A percentile compares a stretch with the other conserved stretches of the same genome.
Evolutionary conservation across 1,140 invertebrate species (phyloP).

Genomic region (Hetaerina americana): DNA sequence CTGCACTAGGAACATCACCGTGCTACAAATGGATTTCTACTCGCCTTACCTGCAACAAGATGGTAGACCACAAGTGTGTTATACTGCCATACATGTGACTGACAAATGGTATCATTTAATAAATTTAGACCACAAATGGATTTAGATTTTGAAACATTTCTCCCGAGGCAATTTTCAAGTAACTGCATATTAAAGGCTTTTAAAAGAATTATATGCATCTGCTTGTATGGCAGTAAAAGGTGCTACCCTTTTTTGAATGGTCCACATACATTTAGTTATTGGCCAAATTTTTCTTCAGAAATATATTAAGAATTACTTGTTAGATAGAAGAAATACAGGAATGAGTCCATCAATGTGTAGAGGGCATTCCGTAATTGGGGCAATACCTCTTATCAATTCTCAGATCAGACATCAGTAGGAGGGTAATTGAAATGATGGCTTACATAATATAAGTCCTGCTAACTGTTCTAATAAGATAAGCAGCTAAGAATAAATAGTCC

Average conservation of each 20-base stretch:
- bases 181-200: too few species aligned
- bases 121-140: neutral
- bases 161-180: neutral
- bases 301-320: too few species aligned
- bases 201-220: too few species aligned
- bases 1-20: constrained; percentile 10
- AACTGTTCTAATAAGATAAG: neutral
- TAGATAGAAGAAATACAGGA: too few species aligned
- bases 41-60: constrained; percentile 8
- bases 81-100: constrained; percentile 2
- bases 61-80: constrained; percentile 6
- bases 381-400: too few species aligned
- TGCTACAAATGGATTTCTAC: constrained; percentile 1
- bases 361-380: too few species aligned
- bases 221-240: neutral
- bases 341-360: too few species aligned
- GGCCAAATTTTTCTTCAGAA: too few species aligned
- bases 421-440: neutral
- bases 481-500: neutral
- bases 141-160: neutral
- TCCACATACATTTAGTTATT: neutral
- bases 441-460: neutral
- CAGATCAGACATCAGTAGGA: neutral
- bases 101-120: neutral
- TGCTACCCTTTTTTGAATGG: neutral